Evolutionary conservation across 2,113 vertebrate species (phyloP).

Genomic region (Sturnira hondurensis): DNA sequence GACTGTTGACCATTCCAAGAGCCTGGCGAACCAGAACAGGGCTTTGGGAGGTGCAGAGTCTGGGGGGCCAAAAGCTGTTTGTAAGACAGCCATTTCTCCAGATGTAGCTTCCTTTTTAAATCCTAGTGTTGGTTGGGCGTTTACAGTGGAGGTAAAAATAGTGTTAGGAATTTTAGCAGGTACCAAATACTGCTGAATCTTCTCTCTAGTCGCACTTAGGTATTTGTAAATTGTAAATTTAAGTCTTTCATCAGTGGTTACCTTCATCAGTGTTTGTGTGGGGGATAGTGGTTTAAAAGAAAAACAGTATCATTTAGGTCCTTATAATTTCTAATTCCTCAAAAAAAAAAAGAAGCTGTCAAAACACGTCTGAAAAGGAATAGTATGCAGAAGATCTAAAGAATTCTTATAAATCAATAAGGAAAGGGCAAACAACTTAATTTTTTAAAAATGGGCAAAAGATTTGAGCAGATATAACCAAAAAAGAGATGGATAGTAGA

Average conservation of each 20-base stretch:
- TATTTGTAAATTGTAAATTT: conserved; percentile 8
- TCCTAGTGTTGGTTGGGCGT: not conserved
- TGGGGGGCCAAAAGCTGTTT: conserved; percentile 41
- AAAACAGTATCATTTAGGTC: conserved; percentile 3
- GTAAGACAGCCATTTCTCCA: conserved; percentile 50
- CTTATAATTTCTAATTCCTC: conserved; percentile 33
- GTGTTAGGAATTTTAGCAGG: not conserved
- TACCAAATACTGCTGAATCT: not conserved
- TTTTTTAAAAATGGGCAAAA: conserved; percentile 4
- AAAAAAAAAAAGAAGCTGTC: conserved; percentile 7
- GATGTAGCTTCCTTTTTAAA: conserved; percentile 56
- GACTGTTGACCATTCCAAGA: conserved; percentile 89
- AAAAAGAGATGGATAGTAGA: conserved; percentile 9
- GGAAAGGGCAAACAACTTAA: not conserved
- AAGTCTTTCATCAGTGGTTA: not conserved
- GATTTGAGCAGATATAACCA: not conserved
- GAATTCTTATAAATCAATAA: conserved; percentile 37
- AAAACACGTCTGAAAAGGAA: not conserved
- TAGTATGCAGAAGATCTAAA: conserved; percentile 17
- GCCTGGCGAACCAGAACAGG: conserved; percentile 76
- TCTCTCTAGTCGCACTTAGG: not conserved
- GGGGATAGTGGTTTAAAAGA: not conserved
- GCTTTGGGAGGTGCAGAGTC: conserved; percentile 59
- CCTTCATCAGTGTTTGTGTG: not conserved
- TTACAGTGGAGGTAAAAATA: conserved; percentile 44